These are phyloP conservation scores for Amblyornis subalaris DNA, from an alignment of 2,113 vertebrate species.

Conservation along the genomic window DNA sequence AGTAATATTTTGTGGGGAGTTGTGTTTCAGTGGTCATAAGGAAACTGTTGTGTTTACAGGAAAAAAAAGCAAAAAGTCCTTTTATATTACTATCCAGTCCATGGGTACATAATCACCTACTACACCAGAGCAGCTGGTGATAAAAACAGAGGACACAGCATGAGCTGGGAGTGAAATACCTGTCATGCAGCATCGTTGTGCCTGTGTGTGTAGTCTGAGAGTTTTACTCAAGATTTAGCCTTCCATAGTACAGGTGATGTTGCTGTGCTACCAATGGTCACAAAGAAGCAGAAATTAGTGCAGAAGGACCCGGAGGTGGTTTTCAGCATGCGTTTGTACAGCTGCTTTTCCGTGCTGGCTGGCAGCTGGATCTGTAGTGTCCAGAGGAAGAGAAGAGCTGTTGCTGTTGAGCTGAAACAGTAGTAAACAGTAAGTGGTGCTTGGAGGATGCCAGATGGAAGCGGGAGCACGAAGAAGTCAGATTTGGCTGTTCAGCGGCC, in stretches of 20 bases:
- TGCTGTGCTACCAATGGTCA: neutral
- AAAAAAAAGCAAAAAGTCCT: neutral
- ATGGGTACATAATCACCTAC: neutral
- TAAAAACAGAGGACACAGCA: neutral
- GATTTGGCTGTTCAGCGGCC: neutral
- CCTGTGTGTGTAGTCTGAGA: neutral
- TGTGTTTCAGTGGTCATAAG: neutral
- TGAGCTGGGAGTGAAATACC: neutral
- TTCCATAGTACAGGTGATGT: neutral
- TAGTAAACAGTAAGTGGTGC: neutral
- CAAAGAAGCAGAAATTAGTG: neutral
- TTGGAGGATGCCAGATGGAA: neutral
- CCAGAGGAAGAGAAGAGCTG: neutral
- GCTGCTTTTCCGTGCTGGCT: neutral
- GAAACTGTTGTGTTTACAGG: neutral
- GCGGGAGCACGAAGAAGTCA: neutral
- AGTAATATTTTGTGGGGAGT: neutral
- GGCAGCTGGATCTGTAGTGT: neutral
- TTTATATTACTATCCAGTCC: neutral
- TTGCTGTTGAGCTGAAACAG: neutral
- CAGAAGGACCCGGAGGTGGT: neutral
- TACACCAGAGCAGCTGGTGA: neutral
- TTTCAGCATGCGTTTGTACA: neutral
- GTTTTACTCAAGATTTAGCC: neutral
- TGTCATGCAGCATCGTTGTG: rapidly evolving